phyloP scores from a whole-genome alignment of 2,888 invertebrate species.

The Ophion slaviceki region DNA sequence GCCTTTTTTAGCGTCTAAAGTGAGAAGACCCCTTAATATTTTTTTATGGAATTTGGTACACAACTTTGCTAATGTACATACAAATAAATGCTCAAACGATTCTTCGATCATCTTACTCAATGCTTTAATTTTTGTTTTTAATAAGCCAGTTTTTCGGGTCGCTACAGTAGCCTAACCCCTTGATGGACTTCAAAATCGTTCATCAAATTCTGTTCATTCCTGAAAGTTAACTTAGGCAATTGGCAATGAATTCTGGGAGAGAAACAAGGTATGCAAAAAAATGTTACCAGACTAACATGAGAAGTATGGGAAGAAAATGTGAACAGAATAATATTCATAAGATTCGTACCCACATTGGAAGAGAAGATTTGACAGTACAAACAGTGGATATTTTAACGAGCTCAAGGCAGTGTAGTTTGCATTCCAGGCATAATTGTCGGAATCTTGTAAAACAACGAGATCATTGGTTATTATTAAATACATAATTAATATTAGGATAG shows the following conservation, averaged over 20 bases:
- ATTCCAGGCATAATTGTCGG: constrained; percentile 80
- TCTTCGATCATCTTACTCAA: too few relatives aligned
- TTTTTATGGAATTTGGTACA: too few relatives aligned
- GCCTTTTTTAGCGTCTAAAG: too few relatives aligned
- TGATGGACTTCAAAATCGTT: not conserved
- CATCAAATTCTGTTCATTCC: not conserved
- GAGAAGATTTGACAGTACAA: constrained; percentile 77
- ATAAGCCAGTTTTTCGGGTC: too few relatives aligned
- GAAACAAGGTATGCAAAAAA: constrained; percentile 46
- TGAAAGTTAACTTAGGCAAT: not conserved
- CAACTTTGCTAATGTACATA: too few relatives aligned
- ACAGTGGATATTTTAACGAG: constrained; percentile 71
- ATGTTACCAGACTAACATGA: not conserved
- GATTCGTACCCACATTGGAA: constrained; percentile 72
- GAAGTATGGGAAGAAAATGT: constrained; percentile 4
- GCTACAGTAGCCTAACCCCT: too few relatives aligned
- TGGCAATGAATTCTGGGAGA: constrained; percentile 2
- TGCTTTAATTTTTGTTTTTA: too few relatives aligned
- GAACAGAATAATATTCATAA: constrained; percentile 49
- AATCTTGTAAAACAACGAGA: constrained; percentile 78
- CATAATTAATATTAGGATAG: constrained; percentile 40
- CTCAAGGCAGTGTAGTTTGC: constrained; percentile 81
- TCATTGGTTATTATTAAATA: constrained; percentile 44
- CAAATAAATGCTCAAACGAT: too few relatives aligned
- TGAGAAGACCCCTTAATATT: too few relatives aligned